These are phyloP conservation scores for Caenorhabditis brenneri DNA, from an alignment of 1,140 invertebrate species.

Conservation along the genomic window DNA sequence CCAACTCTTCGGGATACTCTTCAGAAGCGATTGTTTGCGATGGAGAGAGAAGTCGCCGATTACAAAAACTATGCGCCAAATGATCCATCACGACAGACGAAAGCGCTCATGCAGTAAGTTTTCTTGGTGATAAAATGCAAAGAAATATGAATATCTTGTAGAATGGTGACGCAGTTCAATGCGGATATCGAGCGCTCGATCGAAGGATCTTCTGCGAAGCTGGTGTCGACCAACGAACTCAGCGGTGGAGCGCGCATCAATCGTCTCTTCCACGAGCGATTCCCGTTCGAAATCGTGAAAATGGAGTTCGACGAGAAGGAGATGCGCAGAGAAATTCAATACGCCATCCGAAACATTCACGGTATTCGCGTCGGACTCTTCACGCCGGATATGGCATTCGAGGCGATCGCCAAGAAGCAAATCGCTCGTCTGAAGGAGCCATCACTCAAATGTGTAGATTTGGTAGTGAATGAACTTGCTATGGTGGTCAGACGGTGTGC, in stretches of 20 bases:
- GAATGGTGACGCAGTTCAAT: constrained; percentile 97
- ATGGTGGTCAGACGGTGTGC: constrained; percentile 59
- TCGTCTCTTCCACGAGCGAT: constrained; percentile 85
- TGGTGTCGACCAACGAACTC: constrained; percentile 94
- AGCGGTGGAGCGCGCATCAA: constrained; percentile 99
- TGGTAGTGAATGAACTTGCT: constrained; percentile 80
- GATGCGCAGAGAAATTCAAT: constrained; percentile 92
- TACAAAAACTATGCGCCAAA: constrained; percentile 97
- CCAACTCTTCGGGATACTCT: constrained; percentile 91
- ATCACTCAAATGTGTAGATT: constrained; percentile 94
- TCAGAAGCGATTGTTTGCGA: constrained; percentile 89
- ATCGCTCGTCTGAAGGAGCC: constrained; percentile 94
- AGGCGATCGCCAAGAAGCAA: constrained; percentile 99
- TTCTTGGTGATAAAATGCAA: too few relatives aligned
- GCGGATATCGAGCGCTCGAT: constrained; percentile 97
- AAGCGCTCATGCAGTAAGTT: constrained; percentile 97
- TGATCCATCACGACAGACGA: constrained; percentile 97
- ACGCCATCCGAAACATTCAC: constrained; percentile 98
- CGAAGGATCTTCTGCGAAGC: constrained; percentile 86
- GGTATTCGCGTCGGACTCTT: constrained; percentile 91
- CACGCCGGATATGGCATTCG: constrained; percentile 99
- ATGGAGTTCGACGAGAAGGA: constrained; percentile 99
- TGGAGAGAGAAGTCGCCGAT: constrained; percentile 98
- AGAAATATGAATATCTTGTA: constrained; percentile 71
- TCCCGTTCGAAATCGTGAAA: constrained; percentile 99